Evolutionary conservation across 2,888 invertebrate species (phyloP), one percentile per base, ranked within the genome.

Genomic region (Polydrusus cervinus): DNA sequence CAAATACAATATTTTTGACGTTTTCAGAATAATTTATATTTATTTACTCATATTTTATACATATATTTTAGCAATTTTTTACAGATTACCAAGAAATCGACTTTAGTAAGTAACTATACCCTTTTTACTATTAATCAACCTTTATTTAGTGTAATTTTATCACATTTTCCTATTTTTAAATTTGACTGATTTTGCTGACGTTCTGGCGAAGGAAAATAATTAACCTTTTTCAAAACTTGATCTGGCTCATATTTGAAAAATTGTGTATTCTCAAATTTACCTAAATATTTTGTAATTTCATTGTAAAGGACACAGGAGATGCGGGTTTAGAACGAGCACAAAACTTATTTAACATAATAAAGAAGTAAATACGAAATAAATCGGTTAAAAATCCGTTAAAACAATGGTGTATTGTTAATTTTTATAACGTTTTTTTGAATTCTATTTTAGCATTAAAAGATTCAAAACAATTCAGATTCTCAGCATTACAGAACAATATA

Each of bases 341-440:
- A 9, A 43, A 43, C 18, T 20, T 18, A 16, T 49, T 49, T 49
- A 5, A 30, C 25, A 30, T 6, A 30, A 25, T 53, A 25, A 53
- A n/a, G 13, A n/a, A 57, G 6, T 38, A 38, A 34, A 16, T 8
- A 57, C 0, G 3, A 16, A 34, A 57, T 25, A 14, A 57, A 57
- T 38, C 57, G 11, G 57, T 57, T 57, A 34, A 13, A 57, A 69
- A 69, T 57, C 68, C 57, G 57, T 57, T 69, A 47, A 67, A 69
- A 69, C 68, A 69, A 69, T 69, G 57, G 34, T 16, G 45, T 34
- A 47, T 69, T 69, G 68, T 69, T 30, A 43, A 60, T 45, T 60
- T 60, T 69, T 14, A 30, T 57, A 57, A 57, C 57, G 55, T 47
- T 47, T 57, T 67, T 69, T 45, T 47, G 16, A 57, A 57, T 34